Conservation (phyloP, 2,888 invertebrate species). For the Pseudanteris insignis region DNA sequence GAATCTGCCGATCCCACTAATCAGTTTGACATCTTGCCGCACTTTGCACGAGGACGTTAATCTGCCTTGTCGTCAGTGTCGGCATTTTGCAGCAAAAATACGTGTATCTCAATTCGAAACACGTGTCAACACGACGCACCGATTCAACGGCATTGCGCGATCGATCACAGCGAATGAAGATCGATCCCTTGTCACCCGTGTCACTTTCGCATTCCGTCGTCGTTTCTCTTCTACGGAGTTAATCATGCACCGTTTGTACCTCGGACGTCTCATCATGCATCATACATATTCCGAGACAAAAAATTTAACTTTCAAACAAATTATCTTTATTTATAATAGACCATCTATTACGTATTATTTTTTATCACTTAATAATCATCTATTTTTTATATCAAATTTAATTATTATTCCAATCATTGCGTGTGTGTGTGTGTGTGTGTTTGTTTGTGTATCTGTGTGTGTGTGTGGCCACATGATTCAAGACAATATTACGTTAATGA, state of each 20-base stretch:
- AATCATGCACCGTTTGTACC: slow-evolving; percentile 22
- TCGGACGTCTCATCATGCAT: too few species aligned
- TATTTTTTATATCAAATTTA: too few species aligned
- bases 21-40: slow-evolving; percentile 12
- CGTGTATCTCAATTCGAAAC: slow-evolving; percentile 19
- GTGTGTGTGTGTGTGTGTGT: too few species aligned
- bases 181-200: slow-evolving; percentile 17
- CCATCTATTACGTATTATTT: too few species aligned
- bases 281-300: too few species aligned
- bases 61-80: slow-evolving; percentile 6
- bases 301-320: too few species aligned
- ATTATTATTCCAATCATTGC: too few species aligned
- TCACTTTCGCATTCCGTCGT: slow-evolving; percentile 18
- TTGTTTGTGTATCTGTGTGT: too few species aligned
- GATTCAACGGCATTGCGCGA: slow-evolving; percentile 11
- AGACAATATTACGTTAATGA: too few species aligned
- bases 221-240: slow-evolving; percentile 28
- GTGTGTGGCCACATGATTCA: too few species aligned
- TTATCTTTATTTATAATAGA: too few species aligned
- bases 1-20: neutral
- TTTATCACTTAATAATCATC: too few species aligned
- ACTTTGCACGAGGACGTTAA: slow-evolving; percentile 20
- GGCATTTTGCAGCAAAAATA: slow-evolving; percentile 22
- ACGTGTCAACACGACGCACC: slow-evolving; percentile 27
- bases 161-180: slow-evolving; percentile 26